phyloP scores from a whole-genome alignment of 2,797 vertebrate genomes.

The Parauchenoglanis punctatus region DNA sequence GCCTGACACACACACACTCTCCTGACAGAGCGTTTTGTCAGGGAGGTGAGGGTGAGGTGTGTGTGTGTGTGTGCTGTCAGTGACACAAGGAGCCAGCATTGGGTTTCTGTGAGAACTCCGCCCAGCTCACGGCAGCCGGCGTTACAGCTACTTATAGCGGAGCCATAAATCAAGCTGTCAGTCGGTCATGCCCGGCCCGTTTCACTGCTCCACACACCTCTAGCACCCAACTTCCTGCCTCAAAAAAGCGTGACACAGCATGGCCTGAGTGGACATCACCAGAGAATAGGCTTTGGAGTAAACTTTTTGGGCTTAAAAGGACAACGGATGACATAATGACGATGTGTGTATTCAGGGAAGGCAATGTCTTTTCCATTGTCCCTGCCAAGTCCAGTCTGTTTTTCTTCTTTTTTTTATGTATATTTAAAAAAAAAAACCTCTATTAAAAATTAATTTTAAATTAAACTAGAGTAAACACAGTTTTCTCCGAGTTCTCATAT shows the following conservation, averaged over 20 bases:
- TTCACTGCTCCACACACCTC: conserved; percentile 39
- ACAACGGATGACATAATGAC: not conserved
- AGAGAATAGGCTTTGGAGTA: conserved; percentile 30
- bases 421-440: too few species aligned
- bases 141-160: conserved; percentile 75
- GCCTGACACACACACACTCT: conserved; percentile 26
- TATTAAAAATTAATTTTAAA: not conserved
- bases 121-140: conserved; percentile 52
- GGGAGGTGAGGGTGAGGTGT: conserved; percentile 8
- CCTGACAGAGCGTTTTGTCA: conserved; percentile 50
- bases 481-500: not conserved
- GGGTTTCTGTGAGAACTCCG: conserved; percentile 51
- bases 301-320: not conserved
- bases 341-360: not conserved
- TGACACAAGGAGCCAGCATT: conserved; percentile 41
- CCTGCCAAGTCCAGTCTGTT: not conserved
- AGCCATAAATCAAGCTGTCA: conserved; percentile 83
- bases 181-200: conserved; percentile 76
- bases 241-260: conserved; percentile 42
- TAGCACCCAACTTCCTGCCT: conserved; percentile 46
- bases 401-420: not conserved
- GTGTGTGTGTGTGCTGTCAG: conserved; percentile 33
- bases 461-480: not conserved
- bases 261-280: conserved; percentile 47
- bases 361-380: not conserved